phyloP scores from a whole-genome alignment of 2,797 vertebrate genomes.

The Ctenosaura bakeri region DNA sequence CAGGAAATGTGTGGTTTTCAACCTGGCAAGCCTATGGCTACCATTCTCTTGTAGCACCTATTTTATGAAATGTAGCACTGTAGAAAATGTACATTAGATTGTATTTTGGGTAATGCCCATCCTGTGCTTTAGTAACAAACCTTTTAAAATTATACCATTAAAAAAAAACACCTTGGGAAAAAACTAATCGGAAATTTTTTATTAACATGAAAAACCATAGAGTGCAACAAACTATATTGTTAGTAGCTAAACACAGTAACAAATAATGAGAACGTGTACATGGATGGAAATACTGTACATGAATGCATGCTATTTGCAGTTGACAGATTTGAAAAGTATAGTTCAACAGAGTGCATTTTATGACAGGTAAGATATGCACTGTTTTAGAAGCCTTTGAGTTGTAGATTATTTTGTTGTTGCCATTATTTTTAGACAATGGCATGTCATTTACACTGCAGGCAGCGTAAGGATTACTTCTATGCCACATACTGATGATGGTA shows the following conservation, averaged over 20 bases:
- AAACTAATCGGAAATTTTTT: not conserved
- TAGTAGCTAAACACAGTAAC: not conserved
- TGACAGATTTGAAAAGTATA: not conserved
- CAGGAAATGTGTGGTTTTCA: too few relatives aligned
- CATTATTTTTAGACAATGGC: too few relatives aligned
- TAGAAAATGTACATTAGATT: not conserved
- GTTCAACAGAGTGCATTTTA: not conserved
- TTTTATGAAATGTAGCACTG: not conserved
- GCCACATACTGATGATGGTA: not conserved
- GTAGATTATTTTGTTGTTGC: not conserved
- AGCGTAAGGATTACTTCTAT: not conserved
- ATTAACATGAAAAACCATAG: not conserved
- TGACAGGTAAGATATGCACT: not conserved
- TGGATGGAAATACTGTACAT: not conserved
- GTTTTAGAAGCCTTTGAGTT: too few relatives aligned
- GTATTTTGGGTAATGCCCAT: too few relatives aligned
- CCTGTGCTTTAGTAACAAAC: not conserved
- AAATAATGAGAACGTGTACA: not conserved
- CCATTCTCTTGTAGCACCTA: not conserved
- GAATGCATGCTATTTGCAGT: slow-evolving; percentile 5
- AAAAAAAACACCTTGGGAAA: not conserved
- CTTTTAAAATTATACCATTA: not conserved
- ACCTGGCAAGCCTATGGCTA: too few relatives aligned
- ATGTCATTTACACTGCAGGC: not conserved
- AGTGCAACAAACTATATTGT: not conserved